A percentile compares a stretch with the other conserved stretches of the same genome.
Conservation (phyloP, 2,888 invertebrate species). For the Habroteleia sp. region DNA sequence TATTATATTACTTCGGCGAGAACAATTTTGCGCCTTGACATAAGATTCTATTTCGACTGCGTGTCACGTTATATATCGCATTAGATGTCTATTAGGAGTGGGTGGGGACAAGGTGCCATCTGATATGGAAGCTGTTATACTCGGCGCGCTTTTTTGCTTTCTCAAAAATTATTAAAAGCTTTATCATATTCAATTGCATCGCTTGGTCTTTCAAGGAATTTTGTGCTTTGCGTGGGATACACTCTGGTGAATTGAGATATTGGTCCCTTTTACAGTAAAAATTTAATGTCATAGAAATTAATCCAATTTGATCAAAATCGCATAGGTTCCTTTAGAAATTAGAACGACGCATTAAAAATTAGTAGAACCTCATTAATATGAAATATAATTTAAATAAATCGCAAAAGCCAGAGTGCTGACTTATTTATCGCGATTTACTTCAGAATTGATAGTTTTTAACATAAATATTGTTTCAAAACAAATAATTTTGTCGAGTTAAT, state of each 20-base stretch:
- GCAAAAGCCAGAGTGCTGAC: conserved; percentile 1
- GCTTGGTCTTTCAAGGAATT: conserved; percentile 21
- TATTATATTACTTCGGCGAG: conserved; percentile 58
- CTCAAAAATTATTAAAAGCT: conserved; percentile 38
- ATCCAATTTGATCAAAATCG: too few species aligned
- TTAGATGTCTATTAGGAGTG: conserved; percentile 66
- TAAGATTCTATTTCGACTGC: conserved; percentile 68
- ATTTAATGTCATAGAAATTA: too few species aligned
- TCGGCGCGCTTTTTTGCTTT: conserved; percentile 11
- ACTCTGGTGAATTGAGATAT: too few species aligned
- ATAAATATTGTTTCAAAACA: too few species aligned
- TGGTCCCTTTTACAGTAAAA: too few species aligned
- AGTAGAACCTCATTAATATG: too few species aligned
- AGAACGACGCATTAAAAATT: too few species aligned
- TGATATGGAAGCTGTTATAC: conserved; percentile 26
- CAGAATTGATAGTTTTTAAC: too few species aligned
- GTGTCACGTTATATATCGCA: conserved; percentile 75
- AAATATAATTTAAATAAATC: too few species aligned
- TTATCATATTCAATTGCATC: conserved; percentile 30
- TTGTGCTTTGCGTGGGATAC: conserved; percentile 23
- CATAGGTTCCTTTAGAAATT: too few species aligned
- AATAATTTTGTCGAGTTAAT: too few species aligned
- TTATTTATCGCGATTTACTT: too few species aligned
- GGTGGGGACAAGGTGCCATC: conserved; percentile 22
- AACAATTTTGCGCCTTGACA: conserved; percentile 42